phyloP scores from a whole-genome alignment of 2,888 invertebrate species.

The Scaptodrosophila latifasciaeformis region DNA sequence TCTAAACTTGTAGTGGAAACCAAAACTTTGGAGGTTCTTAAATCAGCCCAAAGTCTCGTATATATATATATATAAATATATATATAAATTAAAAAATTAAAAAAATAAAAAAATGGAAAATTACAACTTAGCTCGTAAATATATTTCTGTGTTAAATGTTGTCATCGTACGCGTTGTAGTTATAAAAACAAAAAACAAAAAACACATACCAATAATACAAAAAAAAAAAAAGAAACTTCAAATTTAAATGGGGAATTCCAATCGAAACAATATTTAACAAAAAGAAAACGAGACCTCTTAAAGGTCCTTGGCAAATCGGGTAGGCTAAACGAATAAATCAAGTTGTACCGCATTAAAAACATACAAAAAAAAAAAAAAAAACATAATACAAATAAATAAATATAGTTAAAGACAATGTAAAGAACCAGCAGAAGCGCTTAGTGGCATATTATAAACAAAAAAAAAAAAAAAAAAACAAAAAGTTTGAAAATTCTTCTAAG shows the following conservation, averaged over 20 bases:
- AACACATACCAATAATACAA: background rate
- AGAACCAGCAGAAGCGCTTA: slow-evolving; percentile 36
- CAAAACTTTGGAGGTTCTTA: background rate
- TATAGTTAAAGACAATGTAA: slow-evolving; percentile 57
- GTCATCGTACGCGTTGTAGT: slow-evolving; percentile 69
- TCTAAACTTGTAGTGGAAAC: background rate
- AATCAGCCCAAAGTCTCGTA: slow-evolving; percentile 12
- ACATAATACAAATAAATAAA: slow-evolving; percentile 30
- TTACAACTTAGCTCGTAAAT: slow-evolving; percentile 61
- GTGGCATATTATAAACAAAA: slow-evolving; percentile 22
- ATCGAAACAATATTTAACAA: slow-evolving; percentile 7
- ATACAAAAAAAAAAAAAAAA: slow-evolving; percentile 6
- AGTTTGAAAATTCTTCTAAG: slow-evolving; percentile 30
- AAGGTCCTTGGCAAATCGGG: too few relatives aligned
- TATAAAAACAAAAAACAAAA: slow-evolving; percentile 40
- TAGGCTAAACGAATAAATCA: too few relatives aligned
- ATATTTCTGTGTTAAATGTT: slow-evolving; percentile 71
- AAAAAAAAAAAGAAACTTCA: background rate
- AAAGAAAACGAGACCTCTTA: slow-evolving; percentile 10
- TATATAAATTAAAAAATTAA: slow-evolving; percentile 31
- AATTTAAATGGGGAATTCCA: background rate
- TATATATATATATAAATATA: slow-evolving; percentile 36
- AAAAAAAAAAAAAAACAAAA: slow-evolving; percentile 15
- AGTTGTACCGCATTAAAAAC: slow-evolving; percentile 48
- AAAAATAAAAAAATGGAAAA: too few relatives aligned